These are phyloP conservation scores for Macropis europaea DNA, from an alignment of 2,888 invertebrate genomes.

Conservation along the genomic window DNA sequence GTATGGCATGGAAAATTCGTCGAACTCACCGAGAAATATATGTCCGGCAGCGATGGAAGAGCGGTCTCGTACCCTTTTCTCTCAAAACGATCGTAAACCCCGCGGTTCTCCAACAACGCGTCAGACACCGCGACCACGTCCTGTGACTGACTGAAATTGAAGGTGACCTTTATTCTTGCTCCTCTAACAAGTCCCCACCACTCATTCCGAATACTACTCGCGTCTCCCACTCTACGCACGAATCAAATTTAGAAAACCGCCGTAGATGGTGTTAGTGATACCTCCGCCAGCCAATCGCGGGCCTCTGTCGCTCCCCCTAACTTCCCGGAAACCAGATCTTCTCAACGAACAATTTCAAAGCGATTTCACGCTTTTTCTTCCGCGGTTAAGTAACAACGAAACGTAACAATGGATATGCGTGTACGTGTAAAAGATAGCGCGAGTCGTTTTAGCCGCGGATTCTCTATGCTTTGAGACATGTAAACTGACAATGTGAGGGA, in stretches of 20 bases:
- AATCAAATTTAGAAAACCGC: constrained; percentile 28
- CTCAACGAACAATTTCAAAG: background rate
- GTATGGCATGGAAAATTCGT: background rate
- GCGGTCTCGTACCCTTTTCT: background rate
- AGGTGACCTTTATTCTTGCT: constrained; percentile 74
- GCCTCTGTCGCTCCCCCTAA: background rate
- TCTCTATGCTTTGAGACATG: too few species aligned
- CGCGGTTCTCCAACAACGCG: background rate
- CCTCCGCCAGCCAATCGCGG: constrained; percentile 8
- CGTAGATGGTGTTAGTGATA: constrained; percentile 47
- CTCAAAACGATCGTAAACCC: background rate
- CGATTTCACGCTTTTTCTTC: too few species aligned
- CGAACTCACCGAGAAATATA: constrained; percentile 30
- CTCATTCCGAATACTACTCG: background rate
- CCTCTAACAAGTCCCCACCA: constrained; percentile 36
- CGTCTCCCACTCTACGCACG: constrained; percentile 25
- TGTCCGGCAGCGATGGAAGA: background rate
- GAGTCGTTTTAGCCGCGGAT: too few species aligned
- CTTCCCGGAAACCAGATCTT: constrained; percentile 7
- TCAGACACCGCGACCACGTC: constrained; percentile 60
- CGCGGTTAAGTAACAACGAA: too few species aligned
- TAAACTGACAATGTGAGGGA: too few species aligned
- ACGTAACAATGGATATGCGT: too few species aligned
- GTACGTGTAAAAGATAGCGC: too few species aligned
- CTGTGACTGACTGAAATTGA: constrained; percentile 72